A percentile compares a stretch with the other conserved stretches of the same genome.
Evolutionary conservation across 1,140 invertebrate genomes (phyloP).

Genomic region (Archivesica marissinica): DNA sequence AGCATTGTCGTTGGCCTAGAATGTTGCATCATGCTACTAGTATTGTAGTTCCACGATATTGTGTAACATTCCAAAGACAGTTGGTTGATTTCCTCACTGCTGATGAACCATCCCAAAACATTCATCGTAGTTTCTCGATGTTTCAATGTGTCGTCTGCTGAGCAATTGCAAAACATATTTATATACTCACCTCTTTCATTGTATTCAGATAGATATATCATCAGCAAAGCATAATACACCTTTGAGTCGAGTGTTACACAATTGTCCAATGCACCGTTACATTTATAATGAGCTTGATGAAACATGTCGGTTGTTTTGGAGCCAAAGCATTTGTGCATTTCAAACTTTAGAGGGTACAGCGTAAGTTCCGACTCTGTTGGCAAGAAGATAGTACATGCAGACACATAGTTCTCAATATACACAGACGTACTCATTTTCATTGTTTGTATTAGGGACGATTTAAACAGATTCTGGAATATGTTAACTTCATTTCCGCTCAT

Average conservation of each 20-base stretch:
- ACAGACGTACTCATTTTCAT: neutral
- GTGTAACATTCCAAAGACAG: no score
- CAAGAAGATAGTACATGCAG: neutral
- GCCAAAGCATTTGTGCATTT: neutral
- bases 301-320: neutral
- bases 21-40: no score
- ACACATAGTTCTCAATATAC: neutral
- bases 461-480: neutral
- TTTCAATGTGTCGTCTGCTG: neutral
- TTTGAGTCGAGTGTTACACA: neutral
- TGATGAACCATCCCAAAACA: neutral
- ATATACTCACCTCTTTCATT: neutral
- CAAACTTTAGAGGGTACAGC: neutral
- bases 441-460: neutral
- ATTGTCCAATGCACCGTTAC: neutral
- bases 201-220: neutral
- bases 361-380: neutral
- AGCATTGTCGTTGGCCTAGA: no score
- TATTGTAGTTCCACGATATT: no score
- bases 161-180: neutral
- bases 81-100: neutral
- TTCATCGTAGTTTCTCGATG: neutral
- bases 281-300: neutral
- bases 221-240: neutral
- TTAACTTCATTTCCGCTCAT: neutral